Evolutionary conservation across 2,797 vertebrate genomes (phyloP).

Genomic region (Enteromius anoplus): DNA sequence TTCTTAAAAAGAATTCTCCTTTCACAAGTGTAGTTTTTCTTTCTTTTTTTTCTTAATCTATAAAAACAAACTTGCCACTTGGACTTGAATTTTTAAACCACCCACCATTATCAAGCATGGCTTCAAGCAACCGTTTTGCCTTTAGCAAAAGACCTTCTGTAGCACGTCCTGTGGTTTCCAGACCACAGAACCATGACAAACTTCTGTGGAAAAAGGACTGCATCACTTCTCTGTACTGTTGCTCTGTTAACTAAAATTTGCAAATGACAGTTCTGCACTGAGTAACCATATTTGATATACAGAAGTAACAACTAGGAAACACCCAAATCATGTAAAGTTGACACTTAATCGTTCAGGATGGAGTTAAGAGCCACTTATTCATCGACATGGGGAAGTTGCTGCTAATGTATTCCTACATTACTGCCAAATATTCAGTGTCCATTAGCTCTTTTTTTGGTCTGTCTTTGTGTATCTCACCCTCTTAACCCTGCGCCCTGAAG

Average conservation of each 20-base stretch:
- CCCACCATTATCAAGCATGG: neutral
- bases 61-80: neutral
- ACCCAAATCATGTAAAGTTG: neutral
- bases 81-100: neutral
- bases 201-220: neutral
- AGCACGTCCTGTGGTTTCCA: neutral
- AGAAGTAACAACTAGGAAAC: neutral
- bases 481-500: constrained; percentile 65
- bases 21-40: neutral
- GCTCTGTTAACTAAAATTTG: neutral
- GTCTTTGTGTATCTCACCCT: neutral
- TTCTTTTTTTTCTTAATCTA: neutral
- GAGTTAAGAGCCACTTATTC: constrained; percentile 10
- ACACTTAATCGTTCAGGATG: neutral
- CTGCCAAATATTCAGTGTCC: neutral
- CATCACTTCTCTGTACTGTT: neutral
- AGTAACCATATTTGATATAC: neutral
- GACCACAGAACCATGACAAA: neutral
- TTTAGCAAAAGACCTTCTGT: neutral
- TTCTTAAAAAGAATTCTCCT: neutral
- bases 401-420: constrained; percentile 37
- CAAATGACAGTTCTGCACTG: neutral
- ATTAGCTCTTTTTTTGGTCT: neutral
- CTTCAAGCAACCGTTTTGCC: neutral
- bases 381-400: constrained; percentile 7